A percentile compares a stretch with the other conserved stretches of the same genome.
phyloP scores from a whole-genome alignment of 2,888 invertebrate genomes.

The Ophion ellenae region DNA sequence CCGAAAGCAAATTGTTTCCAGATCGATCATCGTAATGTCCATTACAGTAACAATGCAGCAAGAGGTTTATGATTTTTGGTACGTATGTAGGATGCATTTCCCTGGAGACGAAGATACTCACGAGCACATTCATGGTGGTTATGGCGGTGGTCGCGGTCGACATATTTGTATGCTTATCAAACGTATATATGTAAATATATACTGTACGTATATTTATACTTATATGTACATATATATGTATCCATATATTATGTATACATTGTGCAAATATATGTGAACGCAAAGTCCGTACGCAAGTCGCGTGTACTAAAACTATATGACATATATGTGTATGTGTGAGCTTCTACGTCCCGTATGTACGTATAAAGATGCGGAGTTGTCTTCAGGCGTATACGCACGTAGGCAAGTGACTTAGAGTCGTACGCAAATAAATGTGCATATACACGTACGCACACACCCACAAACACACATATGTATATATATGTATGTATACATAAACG shows the following conservation, averaged over 20 bases:
- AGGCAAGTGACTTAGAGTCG: constrained; percentile 38
- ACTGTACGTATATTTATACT: neutral
- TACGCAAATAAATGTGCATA: constrained; percentile 24
- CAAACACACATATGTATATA: constrained; percentile 59
- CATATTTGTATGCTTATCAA: constrained; percentile 5
- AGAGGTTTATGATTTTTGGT: constrained; percentile 12
- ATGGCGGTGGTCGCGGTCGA: constrained; percentile 52
- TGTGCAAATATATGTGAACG: constrained; percentile 6
- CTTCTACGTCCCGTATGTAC: neutral
- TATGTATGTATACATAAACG: neutral
- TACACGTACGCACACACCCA: constrained; percentile 9
- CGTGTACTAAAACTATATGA: constrained; percentile 57
- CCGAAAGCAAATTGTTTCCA: neutral
- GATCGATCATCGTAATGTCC: neutral
- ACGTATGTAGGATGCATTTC: neutral
- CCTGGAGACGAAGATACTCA: constrained; percentile 67
- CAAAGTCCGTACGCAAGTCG: constrained; percentile 49
- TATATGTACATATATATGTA: neutral
- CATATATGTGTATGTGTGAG: constrained; percentile 3
- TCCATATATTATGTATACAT: neutral
- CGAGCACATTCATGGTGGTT: constrained; percentile 74
- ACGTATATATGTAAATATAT: neutral
- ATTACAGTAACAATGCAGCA: neutral
- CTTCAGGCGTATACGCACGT: constrained; percentile 26
- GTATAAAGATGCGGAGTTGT: constrained; percentile 18